Conservation (phyloP, 1,140 invertebrate species). For the Drosophila lacertosa region DNA sequence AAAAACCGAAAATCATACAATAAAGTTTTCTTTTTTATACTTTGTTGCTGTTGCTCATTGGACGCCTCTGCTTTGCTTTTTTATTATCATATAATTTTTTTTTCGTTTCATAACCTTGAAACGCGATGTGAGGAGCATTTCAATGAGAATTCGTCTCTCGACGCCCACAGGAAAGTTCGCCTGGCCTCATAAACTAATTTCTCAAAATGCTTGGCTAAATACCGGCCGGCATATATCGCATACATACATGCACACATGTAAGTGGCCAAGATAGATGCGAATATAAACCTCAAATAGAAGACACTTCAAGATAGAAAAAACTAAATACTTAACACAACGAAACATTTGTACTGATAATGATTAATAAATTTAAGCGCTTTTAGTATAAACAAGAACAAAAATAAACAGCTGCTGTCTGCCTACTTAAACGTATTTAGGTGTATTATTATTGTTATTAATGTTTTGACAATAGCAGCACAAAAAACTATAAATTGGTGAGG, state of each 20-base stretch:
- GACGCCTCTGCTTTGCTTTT: not conserved
- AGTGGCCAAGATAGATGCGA: slow-evolving; percentile 9
- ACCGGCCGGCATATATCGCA: slow-evolving; percentile 59
- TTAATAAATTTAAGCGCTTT: slow-evolving; percentile 57
- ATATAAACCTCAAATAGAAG: slow-evolving; percentile 3
- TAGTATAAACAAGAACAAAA: slow-evolving; percentile 35
- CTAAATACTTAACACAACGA: slow-evolving; percentile 45
- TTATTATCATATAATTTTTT: not conserved
- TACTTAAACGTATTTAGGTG: slow-evolving; percentile 6
- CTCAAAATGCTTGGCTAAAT: slow-evolving; percentile 39
- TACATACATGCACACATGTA: slow-evolving; percentile 7
- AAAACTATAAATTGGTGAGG: slow-evolving; percentile 21
- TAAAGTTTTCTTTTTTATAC: slow-evolving; percentile 18
- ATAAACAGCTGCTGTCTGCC: slow-evolving; percentile 47
- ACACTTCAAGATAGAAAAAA: slow-evolving; percentile 19
- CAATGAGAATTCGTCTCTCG: slow-evolving; percentile 25
- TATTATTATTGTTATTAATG: slow-evolving; percentile 35
- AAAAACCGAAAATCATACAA: slow-evolving; percentile 4
- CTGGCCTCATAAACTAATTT: slow-evolving; percentile 52
- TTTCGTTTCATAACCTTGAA: slow-evolving; percentile 35
- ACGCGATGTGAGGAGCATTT: slow-evolving; percentile 26
- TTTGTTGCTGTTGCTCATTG: not conserved
- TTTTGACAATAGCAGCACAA: slow-evolving; percentile 32
- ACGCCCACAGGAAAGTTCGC: slow-evolving; percentile 28
- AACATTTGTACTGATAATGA: slow-evolving; percentile 63